Conservation (phyloP, 2,113 vertebrate species). For the Lichenostomus cassidix region DNA sequence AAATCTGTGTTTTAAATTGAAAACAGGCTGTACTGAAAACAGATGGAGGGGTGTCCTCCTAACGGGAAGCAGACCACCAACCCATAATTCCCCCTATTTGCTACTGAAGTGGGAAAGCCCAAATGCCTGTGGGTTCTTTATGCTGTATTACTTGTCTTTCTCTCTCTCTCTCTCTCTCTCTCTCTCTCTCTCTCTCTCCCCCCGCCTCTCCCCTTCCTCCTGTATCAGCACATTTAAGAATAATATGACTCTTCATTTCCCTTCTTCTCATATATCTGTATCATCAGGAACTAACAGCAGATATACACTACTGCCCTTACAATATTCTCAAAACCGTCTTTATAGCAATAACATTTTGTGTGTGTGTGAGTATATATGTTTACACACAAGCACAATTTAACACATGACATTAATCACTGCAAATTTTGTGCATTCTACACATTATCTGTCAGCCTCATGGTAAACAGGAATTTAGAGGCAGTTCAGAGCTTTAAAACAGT, state of each 20-base stretch:
- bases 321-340: neutral
- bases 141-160: conserved; percentile 75
- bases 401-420: neutral
- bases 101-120: conserved; percentile 84
- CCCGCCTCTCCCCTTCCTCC: neutral
- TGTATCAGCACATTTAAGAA: conserved; percentile 56
- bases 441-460: neutral
- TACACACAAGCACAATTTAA: neutral
- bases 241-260: conserved; percentile 60
- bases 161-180: neutral
- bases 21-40: conserved; percentile 72
- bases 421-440: neutral
- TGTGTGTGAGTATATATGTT: neutral
- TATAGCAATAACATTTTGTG: neutral
- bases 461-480: neutral
- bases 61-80: conserved; percentile 72
- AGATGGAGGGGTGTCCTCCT: conserved; percentile 80
- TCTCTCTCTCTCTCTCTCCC: neutral
- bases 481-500: neutral
- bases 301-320: neutral
- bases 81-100: conserved; percentile 77
- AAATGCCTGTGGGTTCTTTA: conserved; percentile 71
- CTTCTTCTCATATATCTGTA: conserved; percentile 16
- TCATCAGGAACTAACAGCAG: conserved; percentile 27
- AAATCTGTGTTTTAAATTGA: conserved; percentile 74